These are phyloP conservation scores for Caenorhabditis brenneri DNA, from an alignment of 1,140 invertebrate species.

Conservation along the genomic window DNA sequence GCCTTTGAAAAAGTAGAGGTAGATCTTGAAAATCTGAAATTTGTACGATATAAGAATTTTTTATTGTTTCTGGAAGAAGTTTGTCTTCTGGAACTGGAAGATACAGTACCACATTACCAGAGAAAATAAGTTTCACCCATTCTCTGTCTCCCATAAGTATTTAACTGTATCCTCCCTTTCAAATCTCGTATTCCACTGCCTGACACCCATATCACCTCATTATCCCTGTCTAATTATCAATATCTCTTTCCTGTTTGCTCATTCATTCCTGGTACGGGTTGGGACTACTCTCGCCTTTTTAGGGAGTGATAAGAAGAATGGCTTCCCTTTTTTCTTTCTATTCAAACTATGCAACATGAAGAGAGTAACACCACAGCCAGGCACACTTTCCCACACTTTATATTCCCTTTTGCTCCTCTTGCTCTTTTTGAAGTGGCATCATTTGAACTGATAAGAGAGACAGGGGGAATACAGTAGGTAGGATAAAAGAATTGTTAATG, in stretches of 20 bases:
- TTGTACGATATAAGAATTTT: too few species aligned
- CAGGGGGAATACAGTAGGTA: background rate
- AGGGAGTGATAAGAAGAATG: background rate
- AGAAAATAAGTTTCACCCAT: too few species aligned
- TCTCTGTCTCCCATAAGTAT: too few species aligned
- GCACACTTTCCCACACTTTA: constrained; percentile 11
- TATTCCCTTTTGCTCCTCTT: background rate
- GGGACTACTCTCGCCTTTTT: background rate
- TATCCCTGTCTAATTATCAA: background rate
- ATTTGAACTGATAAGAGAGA: background rate
- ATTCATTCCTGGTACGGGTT: background rate
- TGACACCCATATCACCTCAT: background rate
- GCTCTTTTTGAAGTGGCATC: background rate
- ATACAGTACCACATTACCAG: too few species aligned
- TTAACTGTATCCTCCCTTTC: too few species aligned
- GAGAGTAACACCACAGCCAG: background rate
- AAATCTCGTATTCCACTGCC: too few species aligned
- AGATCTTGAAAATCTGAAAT: too few species aligned
- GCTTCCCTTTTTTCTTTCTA: background rate
- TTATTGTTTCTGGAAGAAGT: too few species aligned
- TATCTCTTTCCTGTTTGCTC: background rate
- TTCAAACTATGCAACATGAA: background rate
- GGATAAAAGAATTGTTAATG: too few species aligned
- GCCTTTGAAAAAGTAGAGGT: too few species aligned
- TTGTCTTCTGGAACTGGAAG: too few species aligned